Evolutionary conservation across 1,140 invertebrate species (phyloP).

Genomic region (Trichomalopsis sarcophagae): DNA sequence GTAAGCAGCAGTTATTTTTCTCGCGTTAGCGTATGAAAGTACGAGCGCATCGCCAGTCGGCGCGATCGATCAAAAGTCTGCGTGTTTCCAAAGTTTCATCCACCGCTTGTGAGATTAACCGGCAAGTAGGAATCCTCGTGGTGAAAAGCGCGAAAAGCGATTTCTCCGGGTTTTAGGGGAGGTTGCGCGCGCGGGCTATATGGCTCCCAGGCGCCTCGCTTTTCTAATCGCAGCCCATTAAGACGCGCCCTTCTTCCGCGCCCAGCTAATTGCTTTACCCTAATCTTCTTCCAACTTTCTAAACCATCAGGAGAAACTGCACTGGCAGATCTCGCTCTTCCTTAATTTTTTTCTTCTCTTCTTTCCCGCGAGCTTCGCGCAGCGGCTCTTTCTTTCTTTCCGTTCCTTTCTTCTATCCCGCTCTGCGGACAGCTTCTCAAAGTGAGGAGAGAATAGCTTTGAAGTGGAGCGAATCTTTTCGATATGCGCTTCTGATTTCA

Average conservation of each 20-base stretch:
- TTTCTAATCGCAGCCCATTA: slow-evolving; percentile 72
- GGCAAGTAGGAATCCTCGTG: slow-evolving; percentile 6
- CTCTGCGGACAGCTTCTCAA: background rate
- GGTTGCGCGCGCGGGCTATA: slow-evolving; percentile 53
- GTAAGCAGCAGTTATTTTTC: slow-evolving; percentile 9
- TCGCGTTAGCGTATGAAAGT: slow-evolving; percentile 42
- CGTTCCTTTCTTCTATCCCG: background rate
- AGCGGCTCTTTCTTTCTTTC: background rate
- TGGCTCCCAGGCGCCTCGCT: slow-evolving; percentile 71
- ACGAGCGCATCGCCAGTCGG: background rate
- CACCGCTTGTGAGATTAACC: slow-evolving; percentile 44
- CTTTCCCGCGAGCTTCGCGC: too few species aligned
- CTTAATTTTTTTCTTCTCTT: slow-evolving; percentile 10
- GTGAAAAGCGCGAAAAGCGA: slow-evolving; percentile 53
- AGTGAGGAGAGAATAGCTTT: background rate
- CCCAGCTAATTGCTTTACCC: slow-evolving; percentile 68
- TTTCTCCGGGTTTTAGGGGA: slow-evolving; percentile 58
- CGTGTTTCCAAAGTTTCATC: slow-evolving; percentile 50
- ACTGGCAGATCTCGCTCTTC: background rate
- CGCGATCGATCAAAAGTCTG: slow-evolving; percentile 51
- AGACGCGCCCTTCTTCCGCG: slow-evolving; percentile 65
- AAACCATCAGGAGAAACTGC: slow-evolving; percentile 63
- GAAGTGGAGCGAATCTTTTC: background rate
- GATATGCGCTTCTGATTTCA: background rate
- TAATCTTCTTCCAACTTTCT: slow-evolving; percentile 71